A percentile compares a stretch with the other conserved stretches of the same genome.
Conservation (phyloP, 1,140 invertebrate species). For the Drosophila asahinai region DNA sequence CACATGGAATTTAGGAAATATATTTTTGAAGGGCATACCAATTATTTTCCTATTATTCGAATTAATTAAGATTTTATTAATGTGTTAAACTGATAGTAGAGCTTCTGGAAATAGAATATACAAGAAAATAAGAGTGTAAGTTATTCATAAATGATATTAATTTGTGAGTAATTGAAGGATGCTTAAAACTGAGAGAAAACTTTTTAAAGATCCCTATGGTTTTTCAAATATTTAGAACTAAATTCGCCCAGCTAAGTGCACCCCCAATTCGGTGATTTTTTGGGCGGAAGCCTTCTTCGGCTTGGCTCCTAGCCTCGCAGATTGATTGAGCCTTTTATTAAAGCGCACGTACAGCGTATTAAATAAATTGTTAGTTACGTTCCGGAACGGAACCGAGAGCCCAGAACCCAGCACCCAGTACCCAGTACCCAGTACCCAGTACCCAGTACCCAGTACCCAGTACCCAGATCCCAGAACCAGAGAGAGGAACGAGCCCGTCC, state of each 20-base stretch:
- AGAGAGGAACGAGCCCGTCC: slow-evolving; percentile 21
- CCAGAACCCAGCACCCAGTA: background rate
- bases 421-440: background rate
- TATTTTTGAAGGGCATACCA: background rate
- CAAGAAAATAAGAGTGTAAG: background rate
- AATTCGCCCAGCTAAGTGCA: slow-evolving; percentile 43
- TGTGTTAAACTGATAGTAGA: background rate
- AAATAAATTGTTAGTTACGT: slow-evolving; percentile 85
- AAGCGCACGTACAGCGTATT: slow-evolving; percentile 84
- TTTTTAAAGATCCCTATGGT: no score
- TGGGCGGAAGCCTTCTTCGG: slow-evolving; percentile 24
- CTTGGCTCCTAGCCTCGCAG: slow-evolving; percentile 57
- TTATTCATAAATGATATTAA: no score
- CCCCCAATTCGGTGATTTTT: slow-evolving; percentile 53
- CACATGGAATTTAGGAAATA: background rate
- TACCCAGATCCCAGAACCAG: slow-evolving; percentile 2
- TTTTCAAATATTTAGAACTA: no score
- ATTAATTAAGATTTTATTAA: background rate
- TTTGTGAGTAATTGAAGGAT: no score
- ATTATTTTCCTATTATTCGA: no score
- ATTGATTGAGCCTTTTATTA: slow-evolving; percentile 84
- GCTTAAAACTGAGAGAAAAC: no score
- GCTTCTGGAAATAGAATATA: background rate
- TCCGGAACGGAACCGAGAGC: slow-evolving; percentile 50
- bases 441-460: background rate